A percentile compares a stretch with the other conserved stretches of the same genome.
Evolutionary conservation across 2,888 invertebrate genomes (phyloP).

Genomic region (Mythimna lalbum): DNA sequence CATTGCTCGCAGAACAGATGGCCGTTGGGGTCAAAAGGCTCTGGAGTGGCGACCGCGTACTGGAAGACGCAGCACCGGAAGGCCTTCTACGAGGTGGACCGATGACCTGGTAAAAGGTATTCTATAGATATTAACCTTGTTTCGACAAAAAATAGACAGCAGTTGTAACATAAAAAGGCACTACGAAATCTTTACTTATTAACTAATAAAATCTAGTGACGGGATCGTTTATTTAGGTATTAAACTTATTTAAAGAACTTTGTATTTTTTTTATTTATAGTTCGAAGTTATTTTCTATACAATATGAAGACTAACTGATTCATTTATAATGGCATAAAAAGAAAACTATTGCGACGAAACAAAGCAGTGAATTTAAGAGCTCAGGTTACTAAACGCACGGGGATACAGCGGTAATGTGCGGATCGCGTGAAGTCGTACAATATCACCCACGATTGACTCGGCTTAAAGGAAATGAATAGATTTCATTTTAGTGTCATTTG

Average conservation of each 20-base stretch:
- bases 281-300: neutral
- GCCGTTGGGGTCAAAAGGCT: too few species aligned
- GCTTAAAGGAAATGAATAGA: constrained; percentile 90
- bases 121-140: too few species aligned
- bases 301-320: constrained; percentile 33
- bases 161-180: neutral
- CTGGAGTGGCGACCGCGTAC: too few species aligned
- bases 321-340: constrained; percentile 47
- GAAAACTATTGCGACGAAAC: constrained; percentile 49
- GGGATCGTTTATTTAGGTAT: too few species aligned
- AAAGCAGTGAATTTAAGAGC: constrained; percentile 59
- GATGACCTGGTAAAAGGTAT: too few species aligned
- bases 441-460: constrained; percentile 88
- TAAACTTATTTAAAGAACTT: neutral
- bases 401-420: constrained; percentile 81
- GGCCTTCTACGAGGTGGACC: too few species aligned
- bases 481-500: constrained; percentile 91
- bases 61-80: too few species aligned
- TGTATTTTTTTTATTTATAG: neutral
- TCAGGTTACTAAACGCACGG: constrained; percentile 66
- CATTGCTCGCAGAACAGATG: too few species aligned
- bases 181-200: neutral
- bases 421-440: constrained; percentile 89
- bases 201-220: neutral
- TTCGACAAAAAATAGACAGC: too few species aligned